Evolutionary conservation across 2,113 vertebrate genomes (phyloP).

Genomic region (Otis tarda): DNA sequence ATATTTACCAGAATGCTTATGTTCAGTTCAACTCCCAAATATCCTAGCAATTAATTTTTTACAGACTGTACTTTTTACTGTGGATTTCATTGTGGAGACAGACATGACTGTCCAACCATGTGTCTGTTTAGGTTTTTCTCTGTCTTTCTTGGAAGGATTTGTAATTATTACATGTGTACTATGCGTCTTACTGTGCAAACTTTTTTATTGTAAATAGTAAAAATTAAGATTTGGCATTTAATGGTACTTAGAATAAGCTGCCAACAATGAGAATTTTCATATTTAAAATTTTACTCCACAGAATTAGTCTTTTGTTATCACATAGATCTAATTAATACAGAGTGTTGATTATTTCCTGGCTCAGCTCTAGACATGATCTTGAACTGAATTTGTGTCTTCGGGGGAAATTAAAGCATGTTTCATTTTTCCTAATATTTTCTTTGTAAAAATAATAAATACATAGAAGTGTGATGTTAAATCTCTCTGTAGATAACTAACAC

Average conservation of each 20-base stretch:
- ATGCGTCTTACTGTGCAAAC: neutral
- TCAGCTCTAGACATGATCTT: neutral
- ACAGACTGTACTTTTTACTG: neutral
- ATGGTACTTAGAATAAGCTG: neutral
- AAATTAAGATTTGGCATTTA: neutral
- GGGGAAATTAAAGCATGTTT: neutral
- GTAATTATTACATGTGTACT: neutral
- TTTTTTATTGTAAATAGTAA: neutral
- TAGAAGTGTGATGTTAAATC: neutral
- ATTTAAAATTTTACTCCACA: neutral
- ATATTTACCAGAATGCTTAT: neutral
- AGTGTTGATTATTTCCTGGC: neutral
- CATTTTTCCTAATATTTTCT: neutral
- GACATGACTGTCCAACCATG: accelerated
- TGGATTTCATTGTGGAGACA: neutral
- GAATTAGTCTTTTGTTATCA: neutral
- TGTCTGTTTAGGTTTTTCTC: neutral
- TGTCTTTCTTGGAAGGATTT: neutral
- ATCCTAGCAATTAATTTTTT: neutral
- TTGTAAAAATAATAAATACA: neutral
- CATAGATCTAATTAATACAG: neutral
- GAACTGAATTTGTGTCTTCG: neutral
- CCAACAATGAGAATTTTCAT: neutral
- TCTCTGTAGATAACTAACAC: accelerated
- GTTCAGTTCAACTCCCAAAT: neutral